Evolutionary conservation across 2,888 invertebrate genomes (phyloP), one percentile per base, ranked within the genome.

Genomic region (Sepioteuthis lessoniana): DNA sequence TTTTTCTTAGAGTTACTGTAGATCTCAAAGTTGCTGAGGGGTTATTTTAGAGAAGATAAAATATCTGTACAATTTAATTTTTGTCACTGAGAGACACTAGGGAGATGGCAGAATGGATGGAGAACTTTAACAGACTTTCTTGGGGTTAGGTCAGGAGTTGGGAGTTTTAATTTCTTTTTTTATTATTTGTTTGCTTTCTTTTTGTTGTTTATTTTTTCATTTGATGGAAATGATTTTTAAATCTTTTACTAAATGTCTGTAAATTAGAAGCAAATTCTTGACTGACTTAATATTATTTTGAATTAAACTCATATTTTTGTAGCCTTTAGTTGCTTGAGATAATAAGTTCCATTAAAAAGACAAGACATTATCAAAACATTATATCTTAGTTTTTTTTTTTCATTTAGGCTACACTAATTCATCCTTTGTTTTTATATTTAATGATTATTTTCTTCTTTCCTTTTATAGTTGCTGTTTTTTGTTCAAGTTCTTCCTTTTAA

Each of bases 31-130:
- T 76, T 76, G 76, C 76, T 76, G 76, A n/a, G 8, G 76, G 76
- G 8, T 19, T n/a, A n/a, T 76, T 76, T 76, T 76, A n/a, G 1
- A n/a, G 76, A n/a, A 76, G 76, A 76, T 76, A 76, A 76, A 76
- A 76, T 76, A 76, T 76, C 76, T 76, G 76, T 76, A 76, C n/a
- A 76, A 76, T 76, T 76, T 76, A 76, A 76, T 76, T 76, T 76
- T 76, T 76, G 76, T 76, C 76, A 76, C n/a, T 76, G 76, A 76
- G 8, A 10, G n/a, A 76, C 31, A 76, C 76, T 8, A n/a, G 31
- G 31, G 76, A 76, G 76, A 76, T 76, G n/a, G 31, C 31, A 76
- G 76, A n/a, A n/a, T 31, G 8, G 76, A 76, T n/a, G n/a, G 8
- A 76, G 76, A n/a, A 10, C n/a, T 76, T n/a, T 76, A 13, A 16